Conservation (phyloP, 2,888 invertebrate species). For the Iselma pallidipennis region DNA sequence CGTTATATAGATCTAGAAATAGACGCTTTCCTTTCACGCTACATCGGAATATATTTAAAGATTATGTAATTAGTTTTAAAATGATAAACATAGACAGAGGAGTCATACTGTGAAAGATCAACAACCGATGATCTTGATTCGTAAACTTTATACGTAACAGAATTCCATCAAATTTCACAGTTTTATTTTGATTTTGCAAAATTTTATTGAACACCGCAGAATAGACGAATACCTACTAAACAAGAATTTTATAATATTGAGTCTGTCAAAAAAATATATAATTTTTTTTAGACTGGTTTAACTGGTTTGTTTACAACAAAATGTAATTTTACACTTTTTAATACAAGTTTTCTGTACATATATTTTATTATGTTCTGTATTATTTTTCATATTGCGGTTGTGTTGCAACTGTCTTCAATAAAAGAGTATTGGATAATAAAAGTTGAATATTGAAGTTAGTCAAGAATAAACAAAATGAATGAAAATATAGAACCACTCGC, state of each 20-base stretch:
- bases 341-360: neutral
- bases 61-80: neutral
- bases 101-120: no score
- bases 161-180: no score
- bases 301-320: neutral
- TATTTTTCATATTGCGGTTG: neutral
- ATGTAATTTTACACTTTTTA: conserved; percentile 1
- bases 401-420: neutral
- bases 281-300: neutral
- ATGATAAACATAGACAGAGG: neutral
- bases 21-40: neutral
- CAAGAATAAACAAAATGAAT: neutral
- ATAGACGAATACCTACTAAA: no score
- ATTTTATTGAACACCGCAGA: no score
- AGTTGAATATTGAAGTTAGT: neutral
- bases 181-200: no score
- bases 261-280: no score
- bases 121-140: no score
- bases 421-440: neutral
- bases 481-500: neutral
- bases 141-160: no score
- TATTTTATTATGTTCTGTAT: neutral
- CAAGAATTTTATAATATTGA: neutral
- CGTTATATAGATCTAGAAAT: neutral
- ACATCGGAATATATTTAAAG: neutral